Percentiles rank a stretch among this genome's conserved stretches.
Conservation (phyloP, 2,888 invertebrate genomes). For the Campoplex capitator region DNA sequence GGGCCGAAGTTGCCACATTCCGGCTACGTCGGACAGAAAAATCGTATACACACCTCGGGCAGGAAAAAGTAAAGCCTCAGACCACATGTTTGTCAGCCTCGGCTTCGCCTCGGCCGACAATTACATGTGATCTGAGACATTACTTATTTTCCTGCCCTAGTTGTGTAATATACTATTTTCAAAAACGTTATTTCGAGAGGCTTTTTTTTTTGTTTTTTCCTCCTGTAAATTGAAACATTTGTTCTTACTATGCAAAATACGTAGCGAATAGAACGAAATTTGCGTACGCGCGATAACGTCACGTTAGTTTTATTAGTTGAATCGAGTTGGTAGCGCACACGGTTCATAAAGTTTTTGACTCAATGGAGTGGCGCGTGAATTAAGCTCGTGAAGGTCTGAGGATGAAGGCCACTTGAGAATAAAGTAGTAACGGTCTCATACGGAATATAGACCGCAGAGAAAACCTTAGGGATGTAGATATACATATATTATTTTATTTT, state of each 20-base stretch:
- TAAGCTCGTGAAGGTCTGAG: slow-evolving; percentile 18
- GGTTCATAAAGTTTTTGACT: slow-evolving; percentile 46
- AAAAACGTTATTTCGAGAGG: too few relatives aligned
- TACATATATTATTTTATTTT: slow-evolving; percentile 1
- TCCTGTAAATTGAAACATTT: neutral
- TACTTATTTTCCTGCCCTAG: too few relatives aligned
- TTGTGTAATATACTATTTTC: too few relatives aligned
- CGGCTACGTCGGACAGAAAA: too few relatives aligned
- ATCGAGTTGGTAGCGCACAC: neutral
- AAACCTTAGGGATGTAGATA: slow-evolving; percentile 10
- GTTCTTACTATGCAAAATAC: neutral
- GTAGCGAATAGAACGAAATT: neutral
- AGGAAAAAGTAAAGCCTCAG: too few relatives aligned
- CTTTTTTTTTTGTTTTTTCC: neutral
- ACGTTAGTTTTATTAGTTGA: slow-evolving; percentile 13
- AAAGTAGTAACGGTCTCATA: slow-evolving; percentile 48
- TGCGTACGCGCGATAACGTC: neutral
- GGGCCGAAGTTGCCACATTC: too few relatives aligned
- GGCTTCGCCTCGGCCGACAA: too few relatives aligned
- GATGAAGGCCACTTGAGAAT: slow-evolving; percentile 38
- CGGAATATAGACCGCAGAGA: slow-evolving; percentile 50
- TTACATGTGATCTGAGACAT: too few relatives aligned
- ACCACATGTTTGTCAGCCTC: too few relatives aligned
- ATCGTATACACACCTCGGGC: too few relatives aligned
- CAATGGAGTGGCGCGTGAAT: slow-evolving; percentile 31